Evolutionary conservation across 2,888 invertebrate genomes (phyloP).

Genomic region (Andrena minutula): DNA sequence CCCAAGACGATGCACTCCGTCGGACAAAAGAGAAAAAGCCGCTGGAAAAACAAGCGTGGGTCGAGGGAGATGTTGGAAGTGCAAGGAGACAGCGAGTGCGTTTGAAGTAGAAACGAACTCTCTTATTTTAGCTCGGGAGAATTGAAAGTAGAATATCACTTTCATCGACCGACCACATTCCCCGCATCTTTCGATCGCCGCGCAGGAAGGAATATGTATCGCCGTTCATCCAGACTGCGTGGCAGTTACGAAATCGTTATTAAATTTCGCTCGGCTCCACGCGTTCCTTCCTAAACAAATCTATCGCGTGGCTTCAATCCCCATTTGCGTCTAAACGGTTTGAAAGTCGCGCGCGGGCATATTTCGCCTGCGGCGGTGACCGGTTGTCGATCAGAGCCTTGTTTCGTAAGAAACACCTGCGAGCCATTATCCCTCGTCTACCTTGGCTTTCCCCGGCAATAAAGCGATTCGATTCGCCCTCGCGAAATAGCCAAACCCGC

Average conservation of each 20-base stretch:
- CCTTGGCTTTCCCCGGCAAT: conserved; percentile 66
- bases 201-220: background rate
- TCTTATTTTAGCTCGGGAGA: background rate
- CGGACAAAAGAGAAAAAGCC: too few species aligned
- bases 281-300: conserved; percentile 32
- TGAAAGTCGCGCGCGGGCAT: conserved; percentile 48
- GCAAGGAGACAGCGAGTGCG: too few species aligned
- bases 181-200: background rate
- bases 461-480: conserved; percentile 55
- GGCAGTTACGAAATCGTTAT: conserved; percentile 31
- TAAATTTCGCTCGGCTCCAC: conserved; percentile 35
- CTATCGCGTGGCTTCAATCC: conserved; percentile 13
- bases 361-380: conserved; percentile 41
- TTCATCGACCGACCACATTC: conserved; percentile 4
- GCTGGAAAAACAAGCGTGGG: too few species aligned
- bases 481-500: conserved; percentile 19
- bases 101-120: background rate
- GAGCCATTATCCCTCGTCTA: conserved; percentile 67
- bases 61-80: too few species aligned
- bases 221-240: background rate
- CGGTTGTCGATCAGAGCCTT: conserved; percentile 47
- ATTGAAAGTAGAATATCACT: conserved; percentile 3
- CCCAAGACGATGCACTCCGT: too few species aligned
- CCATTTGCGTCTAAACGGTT: conserved; percentile 28
- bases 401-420: conserved; percentile 72